phyloP scores from a whole-genome alignment of 2,113 vertebrate genomes.

The Odontesthes bonariensis region DNA sequence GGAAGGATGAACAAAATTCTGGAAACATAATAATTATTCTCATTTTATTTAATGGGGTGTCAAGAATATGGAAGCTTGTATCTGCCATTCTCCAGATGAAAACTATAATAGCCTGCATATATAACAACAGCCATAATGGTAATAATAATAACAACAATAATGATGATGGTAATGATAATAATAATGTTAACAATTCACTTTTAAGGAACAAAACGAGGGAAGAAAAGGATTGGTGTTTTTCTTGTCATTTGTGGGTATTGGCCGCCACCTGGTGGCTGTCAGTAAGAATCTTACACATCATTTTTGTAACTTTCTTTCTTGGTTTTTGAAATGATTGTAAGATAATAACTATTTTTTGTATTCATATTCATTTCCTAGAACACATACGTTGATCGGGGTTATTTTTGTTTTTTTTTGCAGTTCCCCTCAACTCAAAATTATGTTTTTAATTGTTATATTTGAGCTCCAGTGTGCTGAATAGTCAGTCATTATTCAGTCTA shows the following conservation, averaged over 20 bases:
- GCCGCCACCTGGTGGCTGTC: constrained; percentile 59
- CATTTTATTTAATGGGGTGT: not conserved
- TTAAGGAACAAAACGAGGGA: not conserved
- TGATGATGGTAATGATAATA: not conserved
- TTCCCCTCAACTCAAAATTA: no score
- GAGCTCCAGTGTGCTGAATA: no score
- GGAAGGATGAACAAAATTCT: constrained; percentile 4
- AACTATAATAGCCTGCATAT: not conserved
- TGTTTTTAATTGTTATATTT: no score
- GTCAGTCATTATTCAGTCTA: no score
- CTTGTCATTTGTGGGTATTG: constrained; percentile 62
- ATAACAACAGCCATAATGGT: not conserved
- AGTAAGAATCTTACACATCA: not conserved
- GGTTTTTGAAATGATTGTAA: not conserved
- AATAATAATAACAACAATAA: not conserved
- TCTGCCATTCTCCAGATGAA: no score
- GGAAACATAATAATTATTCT: not conserved
- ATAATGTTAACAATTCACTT: not conserved
- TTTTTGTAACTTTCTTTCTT: not conserved
- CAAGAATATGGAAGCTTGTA: no score
- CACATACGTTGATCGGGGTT: no score
- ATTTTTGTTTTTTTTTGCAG: no score
- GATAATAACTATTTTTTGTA: not conserved
- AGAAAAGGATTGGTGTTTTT: not conserved
- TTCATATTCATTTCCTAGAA: no score